Evolutionary conservation across 1,140 invertebrate genomes (phyloP).

Genomic region (Luehdorfia chinensis): DNA sequence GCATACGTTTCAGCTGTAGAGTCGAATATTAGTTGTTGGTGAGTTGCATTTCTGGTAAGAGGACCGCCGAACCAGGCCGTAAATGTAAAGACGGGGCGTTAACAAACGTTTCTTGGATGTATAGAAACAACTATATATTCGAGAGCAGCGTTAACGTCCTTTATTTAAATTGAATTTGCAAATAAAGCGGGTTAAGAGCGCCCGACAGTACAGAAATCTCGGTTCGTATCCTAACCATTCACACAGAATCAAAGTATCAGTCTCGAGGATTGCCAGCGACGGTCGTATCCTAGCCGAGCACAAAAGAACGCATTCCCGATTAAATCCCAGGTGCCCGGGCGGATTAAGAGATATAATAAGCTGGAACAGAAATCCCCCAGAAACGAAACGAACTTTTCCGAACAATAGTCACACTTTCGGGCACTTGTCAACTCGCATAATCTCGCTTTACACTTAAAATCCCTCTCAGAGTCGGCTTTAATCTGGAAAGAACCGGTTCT

Average conservation of each 20-base stretch:
- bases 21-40: no score
- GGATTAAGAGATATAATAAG: slow-evolving; percentile 37
- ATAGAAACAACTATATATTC: no score
- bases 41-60: no score
- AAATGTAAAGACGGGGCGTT: no score
- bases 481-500: slow-evolving; percentile 35
- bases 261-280: not conserved
- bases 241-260: slow-evolving; percentile 22
- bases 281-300: slow-evolving; percentile 12
- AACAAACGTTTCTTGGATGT: no score
- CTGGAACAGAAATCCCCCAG: slow-evolving; percentile 23
- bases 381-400: slow-evolving; percentile 26
- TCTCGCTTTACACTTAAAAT: slow-evolving; percentile 37
- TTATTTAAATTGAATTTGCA: slow-evolving; percentile 8
- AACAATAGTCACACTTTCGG: slow-evolving; percentile 44
- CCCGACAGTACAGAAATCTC: no score
- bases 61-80: no score
- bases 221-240: slow-evolving; percentile 1
- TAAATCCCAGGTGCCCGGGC: slow-evolving; percentile 31
- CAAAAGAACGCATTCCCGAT: slow-evolving; percentile 27
- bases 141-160: no score
- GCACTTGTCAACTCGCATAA: slow-evolving; percentile 47
- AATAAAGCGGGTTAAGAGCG: slow-evolving; percentile 12
- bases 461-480: slow-evolving; percentile 27
- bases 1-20: no score